phyloP scores from a whole-genome alignment of 2,113 vertebrate genomes.

The Mystacornis crossleyi region DNA sequence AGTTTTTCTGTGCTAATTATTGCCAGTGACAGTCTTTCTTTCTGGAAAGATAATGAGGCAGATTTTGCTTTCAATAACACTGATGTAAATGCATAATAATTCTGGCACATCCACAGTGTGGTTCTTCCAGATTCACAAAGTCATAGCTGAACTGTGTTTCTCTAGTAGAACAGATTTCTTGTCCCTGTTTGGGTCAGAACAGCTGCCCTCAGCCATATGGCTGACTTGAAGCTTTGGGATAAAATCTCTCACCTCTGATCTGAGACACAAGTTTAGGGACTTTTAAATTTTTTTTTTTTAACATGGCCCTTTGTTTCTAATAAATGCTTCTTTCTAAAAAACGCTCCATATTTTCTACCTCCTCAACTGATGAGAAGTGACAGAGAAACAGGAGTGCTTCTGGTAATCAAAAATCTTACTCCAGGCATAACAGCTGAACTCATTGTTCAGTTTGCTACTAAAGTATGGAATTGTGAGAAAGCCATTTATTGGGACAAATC shows the following conservation, averaged over 20 bases:
- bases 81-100: not conserved
- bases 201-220: not conserved
- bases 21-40: not conserved
- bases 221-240: not conserved
- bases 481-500: not conserved
- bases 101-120: not conserved
- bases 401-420: not conserved
- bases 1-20: not conserved
- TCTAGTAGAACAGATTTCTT: not conserved
- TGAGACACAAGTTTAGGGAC: not conserved
- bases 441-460: fast-evolving
- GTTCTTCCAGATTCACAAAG: not conserved
- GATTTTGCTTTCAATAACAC: not conserved
- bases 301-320: not conserved
- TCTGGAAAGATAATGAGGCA: not conserved
- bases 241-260: not conserved
- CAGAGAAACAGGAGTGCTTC: not conserved
- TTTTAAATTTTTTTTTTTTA: not conserved
- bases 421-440: not conserved
- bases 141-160: not conserved
- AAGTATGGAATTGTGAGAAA: not conserved
- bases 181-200: not conserved
- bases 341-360: not conserved
- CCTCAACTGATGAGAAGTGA: not conserved
- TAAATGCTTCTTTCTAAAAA: not conserved